Base-by-base conservation (phyloP, 2,888 invertebrate genomes). In the Tenthredo notha region DNA sequence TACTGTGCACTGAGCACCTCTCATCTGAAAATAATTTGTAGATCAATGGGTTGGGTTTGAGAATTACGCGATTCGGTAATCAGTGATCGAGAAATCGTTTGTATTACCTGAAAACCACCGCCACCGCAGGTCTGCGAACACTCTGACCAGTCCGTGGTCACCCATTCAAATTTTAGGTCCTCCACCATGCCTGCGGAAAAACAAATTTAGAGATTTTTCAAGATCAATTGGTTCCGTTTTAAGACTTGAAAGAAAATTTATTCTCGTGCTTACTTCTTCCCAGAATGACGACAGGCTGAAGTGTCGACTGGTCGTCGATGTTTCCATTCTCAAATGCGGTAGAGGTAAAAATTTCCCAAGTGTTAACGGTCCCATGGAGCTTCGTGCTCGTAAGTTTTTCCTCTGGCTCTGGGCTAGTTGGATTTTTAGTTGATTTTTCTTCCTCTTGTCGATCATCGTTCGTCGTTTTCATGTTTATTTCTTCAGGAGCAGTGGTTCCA, bases 81-180 rank as follows among this genome's bases (percentile, higher is more conserved):
- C 21, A 10, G 50, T 70, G 47, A 80, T 7, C 21, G 5, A 15
- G 43, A 65, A 29, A 77, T 77, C 12, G 0, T 40, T 78, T 78
- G 33, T 85, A 87, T 84, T 92, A 95, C 95, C 93, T 95, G 95
- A 88, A 94, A 94, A 1, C 98, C 98, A 84, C 95, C 95, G 67
- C 96, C 96, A 0, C 97, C 97, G 90, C 98, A 98, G 0, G 96
- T 96, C 88, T 97, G 96, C 1, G 97, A 97, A 92, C 98, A 98
- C 18, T 96, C 95, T 0, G 98, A 97, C 98, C 98, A 99, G 12
- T 97, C 96, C 0, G 97, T 96, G 15, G 96, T 95, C 91, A 95
- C 95, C 98, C 98, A 98, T 88, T 96, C 96, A 92, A 97, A 98
- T 89, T 96, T 94, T 88, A 96, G 90, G 90, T 95, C 94, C 86